Evolutionary conservation across 2,888 invertebrate genomes (phyloP).

Genomic region (Zelleria hepariella): DNA sequence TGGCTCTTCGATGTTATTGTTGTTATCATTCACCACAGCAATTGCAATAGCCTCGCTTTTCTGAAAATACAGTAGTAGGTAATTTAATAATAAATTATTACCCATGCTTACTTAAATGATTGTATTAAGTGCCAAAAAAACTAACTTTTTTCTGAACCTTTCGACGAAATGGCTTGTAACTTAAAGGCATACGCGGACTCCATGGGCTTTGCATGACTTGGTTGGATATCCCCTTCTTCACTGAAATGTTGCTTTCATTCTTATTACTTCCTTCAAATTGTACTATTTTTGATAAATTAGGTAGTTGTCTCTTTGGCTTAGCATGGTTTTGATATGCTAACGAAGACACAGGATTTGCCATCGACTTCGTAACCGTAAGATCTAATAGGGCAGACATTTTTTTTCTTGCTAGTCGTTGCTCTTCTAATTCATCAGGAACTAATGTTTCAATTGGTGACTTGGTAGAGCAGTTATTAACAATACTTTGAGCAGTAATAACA

Average conservation of each 20-base stretch:
- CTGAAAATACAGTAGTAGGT: not conserved
- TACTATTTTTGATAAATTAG: not conserved
- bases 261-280: not conserved
- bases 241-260: not conserved
- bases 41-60: not conserved
- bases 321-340: not conserved
- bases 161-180: constrained; percentile 42
- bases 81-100: no score
- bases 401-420: constrained; percentile 7
- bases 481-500: not conserved
- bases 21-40: not conserved
- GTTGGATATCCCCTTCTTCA: constrained; percentile 50
- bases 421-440: not conserved
- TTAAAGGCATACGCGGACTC: constrained; percentile 54
- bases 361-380: constrained; percentile 16
- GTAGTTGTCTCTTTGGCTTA: not conserved
- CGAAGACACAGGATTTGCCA: constrained; percentile 10
- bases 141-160: constrained; percentile 16
- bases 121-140: no score
- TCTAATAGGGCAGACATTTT: constrained; percentile 17
- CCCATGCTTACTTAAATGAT: no score
- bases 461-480: not conserved
- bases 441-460: not conserved
- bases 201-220: constrained; percentile 73
- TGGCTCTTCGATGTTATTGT: not conserved